Base-by-base conservation (phyloP, 2,113 vertebrate genomes). In the Machaerirhynchus nigripectus region DNA sequence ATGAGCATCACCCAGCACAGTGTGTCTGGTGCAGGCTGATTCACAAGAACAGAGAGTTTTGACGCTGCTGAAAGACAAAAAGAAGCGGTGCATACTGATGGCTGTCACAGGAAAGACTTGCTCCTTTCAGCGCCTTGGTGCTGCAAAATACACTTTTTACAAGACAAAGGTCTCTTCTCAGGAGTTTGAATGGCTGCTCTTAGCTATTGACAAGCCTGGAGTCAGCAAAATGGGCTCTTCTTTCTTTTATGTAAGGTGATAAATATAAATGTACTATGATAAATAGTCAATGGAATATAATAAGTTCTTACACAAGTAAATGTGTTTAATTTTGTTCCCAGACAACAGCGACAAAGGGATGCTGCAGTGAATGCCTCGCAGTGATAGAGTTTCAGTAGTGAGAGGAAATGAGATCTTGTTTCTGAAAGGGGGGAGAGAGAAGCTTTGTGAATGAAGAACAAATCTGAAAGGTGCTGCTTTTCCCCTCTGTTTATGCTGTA, bases 121-220 rank as follows among this genome's bases (percentile, higher is more conserved):
- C 30, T 93, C 86, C 71, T 89, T 74, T 88, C 91, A 77, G 88
- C 0, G 4, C 37, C 83, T 53, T 59, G 59, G n/a, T 80, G 71
- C 88, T 70, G 76, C 68, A 89, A 92, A 92, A 88, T 55, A 12
- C 26, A 31, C 52, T 95, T 80, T 52, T 28, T 28, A 27, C 7
- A 20, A 77, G 68, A 93, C 78, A 92, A 86, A 81, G 47, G 42
- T 84, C 76, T 80, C 73, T 69, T 95, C 93, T 95, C 52, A 11
- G 39, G 55, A 77, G 56, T 35, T 39, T 95, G 86, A 96, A 95
- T 84, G 80, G 80, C 42, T 81, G 63, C 33, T 89, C 76, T 95
- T 69, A 44, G 86, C 76, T 81, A 44, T 59, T 90, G 90, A 92
- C 70, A 61, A 63, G 79, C n/a, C 16, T 11, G 27, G 60, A 63